A percentile compares a stretch with the other conserved stretches of the same genome.
Evolutionary conservation across 2,888 invertebrate species (phyloP).

Genomic region (Drosophila meridiana): DNA sequence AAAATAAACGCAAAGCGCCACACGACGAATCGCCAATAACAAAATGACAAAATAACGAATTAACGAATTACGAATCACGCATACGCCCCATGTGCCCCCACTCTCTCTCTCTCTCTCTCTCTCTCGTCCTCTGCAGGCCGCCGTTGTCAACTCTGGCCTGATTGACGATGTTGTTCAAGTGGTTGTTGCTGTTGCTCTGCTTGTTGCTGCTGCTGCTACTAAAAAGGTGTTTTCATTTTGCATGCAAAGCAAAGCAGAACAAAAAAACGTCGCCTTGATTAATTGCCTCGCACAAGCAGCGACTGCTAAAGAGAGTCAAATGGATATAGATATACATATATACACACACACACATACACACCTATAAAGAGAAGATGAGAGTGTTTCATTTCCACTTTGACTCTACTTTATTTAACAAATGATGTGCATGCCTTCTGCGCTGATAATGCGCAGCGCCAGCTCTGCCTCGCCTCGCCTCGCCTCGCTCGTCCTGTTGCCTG

Average conservation of each 20-base stretch:
- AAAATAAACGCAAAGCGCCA: constrained; percentile 45
- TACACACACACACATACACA: background rate
- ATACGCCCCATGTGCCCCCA: constrained; percentile 32
- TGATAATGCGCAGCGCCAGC: constrained; percentile 63
- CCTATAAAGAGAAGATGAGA: background rate
- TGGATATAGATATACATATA: background rate
- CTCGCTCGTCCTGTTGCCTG: constrained; percentile 23
- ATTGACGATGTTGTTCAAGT: constrained; percentile 71
- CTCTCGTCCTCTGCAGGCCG: constrained; percentile 5
- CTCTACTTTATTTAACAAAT: constrained; percentile 74
- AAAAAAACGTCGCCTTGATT: constrained; percentile 76
- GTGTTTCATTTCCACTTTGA: constrained; percentile 1
- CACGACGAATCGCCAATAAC: constrained; percentile 43
- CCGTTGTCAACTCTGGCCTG: constrained; percentile 66
- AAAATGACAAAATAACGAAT: constrained; percentile 40
- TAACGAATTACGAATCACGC: constrained; percentile 43
- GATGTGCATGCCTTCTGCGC: constrained; percentile 70
- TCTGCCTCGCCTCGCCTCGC: background rate
- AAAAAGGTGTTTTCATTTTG: constrained; percentile 79
- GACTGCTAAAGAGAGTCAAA: constrained; percentile 10
- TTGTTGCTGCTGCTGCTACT: constrained; percentile 43
- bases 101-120: too few species aligned
- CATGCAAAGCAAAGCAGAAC: constrained; percentile 44
- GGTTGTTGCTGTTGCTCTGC: constrained; percentile 36
- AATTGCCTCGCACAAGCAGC: constrained; percentile 81